Evolutionary conservation across 2,888 invertebrate genomes (phyloP).

Genomic region (Scrobipalpa costella): DNA sequence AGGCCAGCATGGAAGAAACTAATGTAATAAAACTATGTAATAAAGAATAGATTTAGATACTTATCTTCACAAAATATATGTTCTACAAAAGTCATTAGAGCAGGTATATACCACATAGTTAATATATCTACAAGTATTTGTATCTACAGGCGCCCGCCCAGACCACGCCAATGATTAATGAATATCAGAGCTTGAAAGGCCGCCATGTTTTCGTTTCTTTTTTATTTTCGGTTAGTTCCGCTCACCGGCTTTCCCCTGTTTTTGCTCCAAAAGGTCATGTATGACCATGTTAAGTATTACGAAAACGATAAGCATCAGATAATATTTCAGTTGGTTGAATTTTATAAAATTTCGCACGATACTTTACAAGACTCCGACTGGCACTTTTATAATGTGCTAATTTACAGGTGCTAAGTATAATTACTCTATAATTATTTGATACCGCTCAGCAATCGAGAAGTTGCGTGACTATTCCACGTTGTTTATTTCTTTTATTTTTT

Average conservation of each 20-base stretch:
- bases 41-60: slow-evolving; percentile 5
- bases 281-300: slow-evolving; percentile 23
- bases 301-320: slow-evolving; percentile 25
- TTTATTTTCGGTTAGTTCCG: slow-evolving; percentile 44
- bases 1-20: too few species aligned
- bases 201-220: slow-evolving; percentile 54
- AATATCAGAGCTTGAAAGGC: slow-evolving; percentile 65
- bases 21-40: too few species aligned
- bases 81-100: slow-evolving; percentile 55
- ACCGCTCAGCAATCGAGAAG: slow-evolving; percentile 23
- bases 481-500: slow-evolving; percentile 10
- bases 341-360: slow-evolving; percentile 24
- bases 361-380: slow-evolving; percentile 4
- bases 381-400: slow-evolving; percentile 28
- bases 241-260: slow-evolving; percentile 34
- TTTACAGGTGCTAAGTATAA: slow-evolving; percentile 31
- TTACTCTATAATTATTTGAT: slow-evolving; percentile 33
- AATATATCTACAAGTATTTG: slow-evolving; percentile 41
- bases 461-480: slow-evolving; percentile 20
- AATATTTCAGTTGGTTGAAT: slow-evolving; percentile 21
- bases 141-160: slow-evolving; percentile 58
- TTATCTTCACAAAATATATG: slow-evolving; percentile 26
- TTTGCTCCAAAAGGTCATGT: slow-evolving; percentile 26
- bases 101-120: slow-evolving; percentile 39
- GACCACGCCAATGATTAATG: slow-evolving; percentile 69